phyloP scores from a whole-genome alignment of 2,797 vertebrate genomes.

The Arremon aurantiirostris region DNA sequence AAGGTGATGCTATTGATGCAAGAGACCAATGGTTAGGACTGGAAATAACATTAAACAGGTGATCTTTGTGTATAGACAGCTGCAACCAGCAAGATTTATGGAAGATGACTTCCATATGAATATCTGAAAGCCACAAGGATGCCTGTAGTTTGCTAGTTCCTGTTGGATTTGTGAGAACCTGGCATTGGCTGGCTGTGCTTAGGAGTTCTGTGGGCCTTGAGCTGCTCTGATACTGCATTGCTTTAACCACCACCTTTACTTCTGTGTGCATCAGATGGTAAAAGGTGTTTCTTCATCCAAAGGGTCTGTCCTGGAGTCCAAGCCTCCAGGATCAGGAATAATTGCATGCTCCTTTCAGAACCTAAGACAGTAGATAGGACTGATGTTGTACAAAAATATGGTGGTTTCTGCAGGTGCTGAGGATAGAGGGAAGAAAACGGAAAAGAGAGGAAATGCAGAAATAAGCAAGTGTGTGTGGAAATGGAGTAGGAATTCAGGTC shows the following conservation, averaged over 20 bases:
- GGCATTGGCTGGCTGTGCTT: background rate
- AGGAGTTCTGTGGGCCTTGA: background rate
- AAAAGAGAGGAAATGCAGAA: background rate
- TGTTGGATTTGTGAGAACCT: background rate
- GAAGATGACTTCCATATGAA: background rate
- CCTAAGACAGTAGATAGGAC: background rate
- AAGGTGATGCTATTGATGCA: background rate
- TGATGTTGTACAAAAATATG: background rate
- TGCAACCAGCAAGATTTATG: background rate
- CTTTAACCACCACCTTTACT: accelerated
- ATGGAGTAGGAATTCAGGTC: background rate
- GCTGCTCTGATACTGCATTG: background rate
- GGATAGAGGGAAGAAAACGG: background rate
- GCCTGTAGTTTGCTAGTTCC: background rate
- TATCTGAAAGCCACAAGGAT: background rate
- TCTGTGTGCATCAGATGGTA: background rate
- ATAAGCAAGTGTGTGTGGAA: background rate
- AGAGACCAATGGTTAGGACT: background rate
- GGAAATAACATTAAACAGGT: background rate
- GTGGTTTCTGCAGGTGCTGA: background rate
- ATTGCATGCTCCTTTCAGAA: background rate
- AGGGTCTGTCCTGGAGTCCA: background rate
- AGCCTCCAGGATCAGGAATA: background rate
- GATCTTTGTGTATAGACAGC: background rate
- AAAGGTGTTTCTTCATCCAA: background rate